A percentile compares a stretch with the other conserved stretches of the same genome.
Conservation (phyloP, 1,140 invertebrate species). For the Gerris buenoi region DNA sequence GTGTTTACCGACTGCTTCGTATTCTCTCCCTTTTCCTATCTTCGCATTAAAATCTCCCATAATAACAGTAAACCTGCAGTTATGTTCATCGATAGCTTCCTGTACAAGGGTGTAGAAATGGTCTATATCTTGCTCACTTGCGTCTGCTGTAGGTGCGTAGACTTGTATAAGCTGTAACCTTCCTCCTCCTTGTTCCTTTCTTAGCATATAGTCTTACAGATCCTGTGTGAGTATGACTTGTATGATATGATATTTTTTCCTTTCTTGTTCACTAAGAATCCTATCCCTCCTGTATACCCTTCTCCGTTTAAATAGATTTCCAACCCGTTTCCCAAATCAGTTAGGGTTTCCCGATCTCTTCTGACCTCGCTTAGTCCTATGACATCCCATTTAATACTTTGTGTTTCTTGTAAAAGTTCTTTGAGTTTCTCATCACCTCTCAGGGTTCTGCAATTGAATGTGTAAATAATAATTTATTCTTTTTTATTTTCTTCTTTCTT, state of each 20-base stretch:
- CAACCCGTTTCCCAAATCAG: not conserved
- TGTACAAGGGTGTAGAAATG: too few species aligned
- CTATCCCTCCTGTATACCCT: not conserved
- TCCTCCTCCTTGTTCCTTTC: not conserved
- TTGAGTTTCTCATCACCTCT: not conserved
- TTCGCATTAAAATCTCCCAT: too few species aligned
- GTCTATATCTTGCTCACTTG: too few species aligned
- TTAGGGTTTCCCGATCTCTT: not conserved
- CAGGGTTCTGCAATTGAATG: not conserved
- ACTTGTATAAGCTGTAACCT: not conserved
- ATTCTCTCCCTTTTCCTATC: too few species aligned
- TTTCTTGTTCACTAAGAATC: not conserved
- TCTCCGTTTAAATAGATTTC: not conserved
- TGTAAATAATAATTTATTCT: not conserved
- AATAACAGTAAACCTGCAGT: too few species aligned
- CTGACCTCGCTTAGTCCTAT: not conserved
- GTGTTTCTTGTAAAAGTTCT: not conserved
- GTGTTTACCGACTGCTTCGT: too few species aligned
- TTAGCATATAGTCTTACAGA: not conserved
- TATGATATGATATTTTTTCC: not conserved
- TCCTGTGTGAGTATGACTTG: not conserved
- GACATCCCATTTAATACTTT: not conserved
- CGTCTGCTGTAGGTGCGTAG: not conserved
- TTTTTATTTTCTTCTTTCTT: not conserved
- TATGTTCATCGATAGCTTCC: too few species aligned